Evolutionary conservation across 1,140 invertebrate genomes (phyloP).

Genomic region (Drosophila hydei): DNA sequence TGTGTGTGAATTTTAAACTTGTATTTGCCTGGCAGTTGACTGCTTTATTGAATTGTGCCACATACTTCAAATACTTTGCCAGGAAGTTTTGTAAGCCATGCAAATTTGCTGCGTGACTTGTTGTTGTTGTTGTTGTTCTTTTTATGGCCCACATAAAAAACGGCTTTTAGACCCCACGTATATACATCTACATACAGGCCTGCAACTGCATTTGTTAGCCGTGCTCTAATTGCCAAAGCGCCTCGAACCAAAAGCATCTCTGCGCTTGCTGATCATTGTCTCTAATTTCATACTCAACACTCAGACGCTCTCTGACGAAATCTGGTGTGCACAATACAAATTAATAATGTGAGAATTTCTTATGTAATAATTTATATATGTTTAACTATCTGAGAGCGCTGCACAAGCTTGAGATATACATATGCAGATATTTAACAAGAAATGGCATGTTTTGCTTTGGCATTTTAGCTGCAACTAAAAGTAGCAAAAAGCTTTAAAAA

Average conservation of each 20-base stretch:
- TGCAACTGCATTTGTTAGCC: slow-evolving; percentile 41
- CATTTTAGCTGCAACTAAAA: slow-evolving; percentile 42
- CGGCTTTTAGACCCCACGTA: slow-evolving; percentile 22
- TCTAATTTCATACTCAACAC: slow-evolving; percentile 58
- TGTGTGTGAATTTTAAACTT: slow-evolving; percentile 10
- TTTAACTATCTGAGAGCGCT: slow-evolving; percentile 27
- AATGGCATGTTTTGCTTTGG: slow-evolving; percentile 31
- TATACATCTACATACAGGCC: background rate
- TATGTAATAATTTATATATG: slow-evolving; percentile 51
- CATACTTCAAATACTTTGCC: slow-evolving; percentile 74
- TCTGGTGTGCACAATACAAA: slow-evolving; percentile 67
- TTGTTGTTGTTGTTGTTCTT: slow-evolving; percentile 28
- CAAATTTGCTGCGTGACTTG: slow-evolving; percentile 73
- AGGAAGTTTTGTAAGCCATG: slow-evolving; percentile 68
- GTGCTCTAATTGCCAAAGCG: slow-evolving; percentile 50
- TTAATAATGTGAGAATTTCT: slow-evolving; percentile 80
- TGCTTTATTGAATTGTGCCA: slow-evolving; percentile 75
- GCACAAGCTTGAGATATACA: slow-evolving; percentile 3
- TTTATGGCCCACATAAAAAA: slow-evolving; percentile 28
- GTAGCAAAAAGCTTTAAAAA: slow-evolving; percentile 27
- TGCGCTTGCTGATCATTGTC: slow-evolving; percentile 54
- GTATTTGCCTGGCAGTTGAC: slow-evolving; percentile 40
- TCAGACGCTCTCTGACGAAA: slow-evolving; percentile 50
- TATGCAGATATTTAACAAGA: slow-evolving; percentile 1
- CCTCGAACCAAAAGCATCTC: slow-evolving; percentile 10